Evolutionary conservation across 2,113 vertebrate genomes (phyloP).

Genomic region (Xenopus tropicalis): DNA sequence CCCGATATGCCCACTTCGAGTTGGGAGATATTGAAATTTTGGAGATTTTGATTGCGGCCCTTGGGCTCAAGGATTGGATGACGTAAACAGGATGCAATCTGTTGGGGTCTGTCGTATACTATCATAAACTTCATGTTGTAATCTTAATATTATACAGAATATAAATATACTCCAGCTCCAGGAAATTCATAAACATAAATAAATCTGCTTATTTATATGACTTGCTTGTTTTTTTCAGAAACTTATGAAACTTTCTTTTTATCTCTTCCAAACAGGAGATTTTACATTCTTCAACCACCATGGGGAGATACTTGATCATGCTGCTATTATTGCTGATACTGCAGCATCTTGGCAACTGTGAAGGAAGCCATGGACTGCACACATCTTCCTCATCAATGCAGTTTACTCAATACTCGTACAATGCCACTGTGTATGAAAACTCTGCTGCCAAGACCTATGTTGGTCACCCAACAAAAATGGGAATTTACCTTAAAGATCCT

Average conservation of each 20-base stretch:
- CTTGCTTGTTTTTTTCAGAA: background rate
- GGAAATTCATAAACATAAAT: no score
- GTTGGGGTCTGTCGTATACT: no score
- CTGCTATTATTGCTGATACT: slow-evolving; percentile 73
- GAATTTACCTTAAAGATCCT: slow-evolving; percentile 78
- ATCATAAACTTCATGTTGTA: no score
- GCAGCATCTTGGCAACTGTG: slow-evolving; percentile 73
- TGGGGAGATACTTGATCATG: slow-evolving; percentile 75
- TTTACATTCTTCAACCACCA: slow-evolving; percentile 69
- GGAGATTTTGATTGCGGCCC: no score
- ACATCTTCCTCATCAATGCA: slow-evolving; percentile 62
- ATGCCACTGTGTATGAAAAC: slow-evolving; percentile 93
- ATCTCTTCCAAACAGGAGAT: slow-evolving; percentile 62
- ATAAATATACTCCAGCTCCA: no score
- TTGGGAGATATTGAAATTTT: no score
- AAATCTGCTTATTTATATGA: no score
- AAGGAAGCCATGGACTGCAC: slow-evolving; percentile 67
- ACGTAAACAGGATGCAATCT: no score
- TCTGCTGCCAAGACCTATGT: slow-evolving; percentile 95
- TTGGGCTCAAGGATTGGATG: no score
- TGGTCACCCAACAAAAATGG: slow-evolving; percentile 91
- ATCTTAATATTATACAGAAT: no score
- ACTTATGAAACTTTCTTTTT: slow-evolving; percentile 29
- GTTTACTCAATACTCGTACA: slow-evolving; percentile 85
- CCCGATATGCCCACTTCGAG: no score